A percentile compares a stretch with the other conserved stretches of the same genome.
Conservation (phyloP, 2,113 vertebrate species). For the Australoheros scitulus region DNA sequence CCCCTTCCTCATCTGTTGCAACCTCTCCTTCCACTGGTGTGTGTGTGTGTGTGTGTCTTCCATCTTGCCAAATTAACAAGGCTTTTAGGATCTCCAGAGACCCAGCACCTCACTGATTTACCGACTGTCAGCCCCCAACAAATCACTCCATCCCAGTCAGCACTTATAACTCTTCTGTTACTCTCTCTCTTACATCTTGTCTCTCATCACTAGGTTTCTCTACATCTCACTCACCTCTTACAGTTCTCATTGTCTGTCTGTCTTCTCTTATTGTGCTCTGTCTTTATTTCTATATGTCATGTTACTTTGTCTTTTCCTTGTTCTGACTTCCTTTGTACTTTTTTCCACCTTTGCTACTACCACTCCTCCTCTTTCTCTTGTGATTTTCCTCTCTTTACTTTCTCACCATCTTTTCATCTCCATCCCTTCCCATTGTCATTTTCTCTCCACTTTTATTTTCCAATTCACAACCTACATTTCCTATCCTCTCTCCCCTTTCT, state of each 20-base stretch:
- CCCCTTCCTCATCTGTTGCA: constrained; percentile 1
- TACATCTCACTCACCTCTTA: constrained; percentile 39
- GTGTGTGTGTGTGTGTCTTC: constrained; percentile 23
- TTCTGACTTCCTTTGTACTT: not conserved
- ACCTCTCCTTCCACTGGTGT: constrained; percentile 10
- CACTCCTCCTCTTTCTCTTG: not conserved
- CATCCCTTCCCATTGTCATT: not conserved
- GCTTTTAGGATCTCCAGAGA: constrained; percentile 70
- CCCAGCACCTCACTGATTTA: constrained; percentile 69
- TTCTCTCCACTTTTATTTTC: not conserved
- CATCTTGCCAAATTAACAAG: constrained; percentile 72
- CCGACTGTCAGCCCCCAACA: constrained; percentile 59
- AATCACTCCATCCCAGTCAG: constrained; percentile 69
- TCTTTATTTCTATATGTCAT: constrained; percentile 6
- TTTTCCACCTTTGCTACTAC: constrained; percentile 2
- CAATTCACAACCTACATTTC: not conserved
- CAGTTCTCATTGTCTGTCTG: not conserved
- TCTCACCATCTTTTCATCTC: not conserved
- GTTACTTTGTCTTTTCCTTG: not conserved
- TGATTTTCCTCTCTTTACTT: not conserved
- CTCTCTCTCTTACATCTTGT: constrained; percentile 22
- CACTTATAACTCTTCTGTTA: constrained; percentile 43
- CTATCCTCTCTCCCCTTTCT: not conserved
- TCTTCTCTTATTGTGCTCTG: not conserved
- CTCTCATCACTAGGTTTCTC: constrained; percentile 32